Conservation (phyloP, 23 tunicate genomes). For the Corella eumyota region DNA sequence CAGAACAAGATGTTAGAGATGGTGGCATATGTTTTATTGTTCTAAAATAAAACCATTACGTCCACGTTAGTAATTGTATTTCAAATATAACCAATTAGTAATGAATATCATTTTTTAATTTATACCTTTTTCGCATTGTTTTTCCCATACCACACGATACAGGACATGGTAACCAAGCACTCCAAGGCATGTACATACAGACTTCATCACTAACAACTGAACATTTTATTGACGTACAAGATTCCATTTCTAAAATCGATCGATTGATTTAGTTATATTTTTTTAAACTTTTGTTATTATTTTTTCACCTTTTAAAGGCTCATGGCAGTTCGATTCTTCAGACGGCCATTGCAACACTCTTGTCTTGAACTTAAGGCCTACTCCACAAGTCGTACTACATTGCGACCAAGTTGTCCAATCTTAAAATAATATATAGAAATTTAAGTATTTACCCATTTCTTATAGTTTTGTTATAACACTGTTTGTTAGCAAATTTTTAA, state of each 20-base stretch:
- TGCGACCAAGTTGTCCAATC: slow-evolving; percentile 81
- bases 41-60: no score
- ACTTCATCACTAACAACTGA: background rate
- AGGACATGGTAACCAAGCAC: slow-evolving; percentile 81
- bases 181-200: slow-evolving; percentile 62
- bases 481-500: background rate
- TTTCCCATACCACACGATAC: slow-evolving; percentile 77
- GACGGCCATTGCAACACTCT: slow-evolving; percentile 85
- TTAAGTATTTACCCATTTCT: background rate
- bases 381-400: slow-evolving; percentile 60
- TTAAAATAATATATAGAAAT: background rate
- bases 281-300: background rate
- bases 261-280: background rate
- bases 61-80: no score
- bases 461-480: background rate
- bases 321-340: slow-evolving; percentile 54
- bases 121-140: slow-evolving; percentile 56
- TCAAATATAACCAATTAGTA: no score
- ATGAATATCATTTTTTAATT: no score
- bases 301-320: slow-evolving; percentile 53
- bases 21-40: no score
- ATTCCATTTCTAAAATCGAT: slow-evolving; percentile 21
- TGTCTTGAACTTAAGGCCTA: slow-evolving; percentile 13
- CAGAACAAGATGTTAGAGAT: no score
- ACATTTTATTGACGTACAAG: slow-evolving; percentile 16